Evolutionary conservation across 2,797 vertebrate genomes (phyloP), one percentile per base, ranked within the genome.

Genomic region (Poeciliopsis infans): DNA sequence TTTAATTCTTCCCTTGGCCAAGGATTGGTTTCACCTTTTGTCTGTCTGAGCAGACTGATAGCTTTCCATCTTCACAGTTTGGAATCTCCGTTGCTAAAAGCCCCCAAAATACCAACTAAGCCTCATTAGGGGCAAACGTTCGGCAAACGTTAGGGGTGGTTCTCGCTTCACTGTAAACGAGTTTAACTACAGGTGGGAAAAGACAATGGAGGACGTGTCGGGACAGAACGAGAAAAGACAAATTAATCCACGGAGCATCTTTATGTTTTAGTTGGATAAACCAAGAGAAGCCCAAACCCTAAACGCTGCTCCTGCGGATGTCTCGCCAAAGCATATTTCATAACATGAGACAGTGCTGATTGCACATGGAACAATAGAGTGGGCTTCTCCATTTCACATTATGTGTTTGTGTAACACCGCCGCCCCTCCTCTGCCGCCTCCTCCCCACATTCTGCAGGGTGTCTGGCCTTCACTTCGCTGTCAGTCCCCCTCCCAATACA

Each of bases 391-490:
- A 76, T 87, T 92, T 91, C 87, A 90, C 75, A 18, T 83, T 84
- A 85, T 82, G 85, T 91, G 86, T 93, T 92, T 93, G 89, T 92
- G 82, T 86, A 89, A 79, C 86, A 79, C 87, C 89, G 59, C 87
- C 80, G 76, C 87, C 80, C 81, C 81, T 81, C 77, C 77, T 76
- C 77, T 46, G 20, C 78, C 76, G 55, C 74, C 86, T 51, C 78
- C 89, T 86, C 89, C 84, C 89, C 83, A 85, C 91, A 91, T 95
- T 94, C 92, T 94, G 89, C 88, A 83, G 93, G 89, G 91, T 92
- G 93, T 94, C 94, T 94, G 92, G 92, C 94, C 93, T 94, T 96
- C 93, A 92, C 94, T 94, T 95, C 91, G 92, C 94, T 95, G 94
- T 96, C 96, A 95, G 94, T 92, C 95, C 92, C 31, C 91, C 94